These are phyloP conservation scores for Saccopteryx bilineata DNA, from an alignment of 2,113 vertebrate species.

Conservation along the genomic window DNA sequence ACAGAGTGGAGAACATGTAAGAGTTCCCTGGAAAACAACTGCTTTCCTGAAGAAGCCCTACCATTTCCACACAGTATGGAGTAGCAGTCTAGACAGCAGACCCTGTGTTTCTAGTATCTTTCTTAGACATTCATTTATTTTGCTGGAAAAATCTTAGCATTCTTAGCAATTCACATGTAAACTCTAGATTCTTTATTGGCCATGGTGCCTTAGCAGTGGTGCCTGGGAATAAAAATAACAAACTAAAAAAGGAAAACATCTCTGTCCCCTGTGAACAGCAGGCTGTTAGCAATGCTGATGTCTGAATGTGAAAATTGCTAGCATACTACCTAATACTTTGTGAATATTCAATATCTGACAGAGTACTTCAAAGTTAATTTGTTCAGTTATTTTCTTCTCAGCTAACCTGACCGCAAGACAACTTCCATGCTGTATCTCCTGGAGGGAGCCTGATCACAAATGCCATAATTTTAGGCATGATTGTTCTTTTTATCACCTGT, in stretches of 20 bases:
- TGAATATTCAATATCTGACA: neutral
- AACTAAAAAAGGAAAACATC: neutral
- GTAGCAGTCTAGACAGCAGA: neutral
- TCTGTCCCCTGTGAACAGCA: neutral
- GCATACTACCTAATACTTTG: neutral
- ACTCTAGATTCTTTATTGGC: no score
- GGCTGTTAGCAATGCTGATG: neutral
- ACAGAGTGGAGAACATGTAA: neutral
- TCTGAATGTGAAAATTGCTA: neutral
- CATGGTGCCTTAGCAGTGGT: neutral
- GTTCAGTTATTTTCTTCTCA: neutral
- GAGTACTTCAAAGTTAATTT: neutral
- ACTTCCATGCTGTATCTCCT: neutral
- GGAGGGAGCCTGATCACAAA: neutral
- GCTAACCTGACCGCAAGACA: neutral
- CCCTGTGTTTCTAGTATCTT: neutral
- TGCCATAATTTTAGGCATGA: neutral
- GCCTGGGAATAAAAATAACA: neutral
- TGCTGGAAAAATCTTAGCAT: no score
- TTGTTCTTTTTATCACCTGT: neutral
- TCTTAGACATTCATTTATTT: no score
- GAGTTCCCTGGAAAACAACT: neutral
- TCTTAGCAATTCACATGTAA: no score
- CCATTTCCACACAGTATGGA: neutral
- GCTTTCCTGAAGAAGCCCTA: neutral